A percentile compares a stretch with the other conserved stretches of the same genome.
phyloP scores from a whole-genome alignment of 2,797 vertebrate genomes.

The Cossypha heuglini region DNA sequence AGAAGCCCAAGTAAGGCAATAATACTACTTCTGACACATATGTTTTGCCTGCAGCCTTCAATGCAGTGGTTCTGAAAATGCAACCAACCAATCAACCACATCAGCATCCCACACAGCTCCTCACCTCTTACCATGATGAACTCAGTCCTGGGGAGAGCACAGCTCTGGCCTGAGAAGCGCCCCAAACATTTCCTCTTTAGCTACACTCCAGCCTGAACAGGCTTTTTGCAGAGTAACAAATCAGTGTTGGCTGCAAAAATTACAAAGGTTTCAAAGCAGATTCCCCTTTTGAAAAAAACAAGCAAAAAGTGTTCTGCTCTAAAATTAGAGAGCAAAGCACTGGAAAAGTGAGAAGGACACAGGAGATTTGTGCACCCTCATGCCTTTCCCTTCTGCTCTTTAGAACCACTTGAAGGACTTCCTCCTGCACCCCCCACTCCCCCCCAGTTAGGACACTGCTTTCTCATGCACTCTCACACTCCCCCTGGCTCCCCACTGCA shows the following conservation, averaged over 20 bases:
- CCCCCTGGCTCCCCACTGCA: background rate
- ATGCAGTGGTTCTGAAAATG: background rate
- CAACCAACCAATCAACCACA: background rate
- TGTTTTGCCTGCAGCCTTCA: background rate
- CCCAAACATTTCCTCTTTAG: background rate
- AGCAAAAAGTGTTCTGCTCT: background rate
- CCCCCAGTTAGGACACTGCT: background rate
- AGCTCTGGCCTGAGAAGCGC: background rate
- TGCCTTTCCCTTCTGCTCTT: background rate
- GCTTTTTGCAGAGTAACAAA: background rate
- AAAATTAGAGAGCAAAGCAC: background rate
- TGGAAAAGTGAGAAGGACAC: background rate
- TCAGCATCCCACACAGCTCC: background rate
- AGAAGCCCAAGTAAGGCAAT: background rate
- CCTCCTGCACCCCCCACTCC: background rate
- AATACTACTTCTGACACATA: accelerated
- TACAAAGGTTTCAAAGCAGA: background rate
- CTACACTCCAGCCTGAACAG: background rate
- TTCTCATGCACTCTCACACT: background rate
- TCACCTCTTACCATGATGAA: background rate
- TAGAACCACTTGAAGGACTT: background rate
- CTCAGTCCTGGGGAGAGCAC: background rate
- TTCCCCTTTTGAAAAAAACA: background rate
- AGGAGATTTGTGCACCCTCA: background rate
- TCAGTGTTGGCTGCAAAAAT: background rate